Percentiles rank a stretch among this genome's conserved stretches.
These are phyloP conservation scores for Netelia inedita DNA, from an alignment of 2,888 invertebrate species.

Conservation along the genomic window DNA sequence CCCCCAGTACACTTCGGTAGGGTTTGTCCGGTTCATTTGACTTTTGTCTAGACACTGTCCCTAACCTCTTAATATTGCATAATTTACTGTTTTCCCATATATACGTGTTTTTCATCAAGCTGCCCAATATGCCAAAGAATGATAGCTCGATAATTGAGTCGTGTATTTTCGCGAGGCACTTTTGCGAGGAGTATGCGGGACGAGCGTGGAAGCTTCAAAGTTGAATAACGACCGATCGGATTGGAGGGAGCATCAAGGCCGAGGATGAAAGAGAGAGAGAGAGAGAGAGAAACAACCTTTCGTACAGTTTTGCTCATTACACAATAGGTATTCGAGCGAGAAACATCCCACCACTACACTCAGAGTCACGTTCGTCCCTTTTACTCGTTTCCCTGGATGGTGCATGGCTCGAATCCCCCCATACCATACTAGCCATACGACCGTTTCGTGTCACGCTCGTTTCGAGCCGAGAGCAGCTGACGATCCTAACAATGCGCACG, in stretches of 20 bases:
- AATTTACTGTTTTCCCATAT: too few relatives aligned
- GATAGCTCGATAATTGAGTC: too few relatives aligned
- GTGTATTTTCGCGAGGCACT: too few relatives aligned
- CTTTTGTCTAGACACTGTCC: too few relatives aligned
- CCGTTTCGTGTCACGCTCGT: slow-evolving; percentile 32
- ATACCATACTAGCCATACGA: not conserved
- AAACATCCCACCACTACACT: slow-evolving; percentile 24
- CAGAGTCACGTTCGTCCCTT: slow-evolving; percentile 24
- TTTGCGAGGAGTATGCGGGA: too few relatives aligned
- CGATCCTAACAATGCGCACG: slow-evolving; percentile 56
- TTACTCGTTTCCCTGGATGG: slow-evolving; percentile 24
- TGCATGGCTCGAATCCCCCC: slow-evolving; percentile 13
- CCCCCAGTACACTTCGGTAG: too few relatives aligned
- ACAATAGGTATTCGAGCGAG: slow-evolving; percentile 47
- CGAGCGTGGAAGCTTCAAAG: not conserved
- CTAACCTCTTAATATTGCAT: too few relatives aligned
- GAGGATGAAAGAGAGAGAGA: not conserved
- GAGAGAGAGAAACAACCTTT: slow-evolving; percentile 7
- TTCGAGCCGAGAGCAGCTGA: slow-evolving; percentile 54
- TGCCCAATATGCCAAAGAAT: too few relatives aligned
- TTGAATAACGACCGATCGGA: not conserved
- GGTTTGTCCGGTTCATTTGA: too few relatives aligned
- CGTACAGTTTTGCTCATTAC: slow-evolving; percentile 20
- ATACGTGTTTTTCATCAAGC: too few relatives aligned
- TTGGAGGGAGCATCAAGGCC: not conserved